Conservation (phyloP, 2,113 vertebrate genomes). For the Cyanoderma ruficeps region DNA sequence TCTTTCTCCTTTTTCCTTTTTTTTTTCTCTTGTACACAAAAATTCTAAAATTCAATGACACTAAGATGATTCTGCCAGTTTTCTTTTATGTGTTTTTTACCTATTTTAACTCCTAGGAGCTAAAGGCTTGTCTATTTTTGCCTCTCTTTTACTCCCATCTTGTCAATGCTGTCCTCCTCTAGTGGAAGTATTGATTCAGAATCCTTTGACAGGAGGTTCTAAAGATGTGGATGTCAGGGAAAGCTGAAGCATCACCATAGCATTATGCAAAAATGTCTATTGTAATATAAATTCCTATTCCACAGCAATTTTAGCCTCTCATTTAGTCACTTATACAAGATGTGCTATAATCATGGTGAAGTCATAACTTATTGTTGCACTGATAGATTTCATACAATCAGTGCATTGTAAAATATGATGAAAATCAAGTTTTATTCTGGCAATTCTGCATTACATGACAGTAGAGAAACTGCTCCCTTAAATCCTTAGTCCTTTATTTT, state of each 20-base stretch:
- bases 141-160: neutral
- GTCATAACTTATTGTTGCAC: constrained; percentile 25
- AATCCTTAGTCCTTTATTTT: neutral
- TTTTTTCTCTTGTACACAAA: neutral
- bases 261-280: constrained; percentile 59
- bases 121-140: neutral
- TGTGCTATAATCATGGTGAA: constrained; percentile 38
- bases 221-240: neutral
- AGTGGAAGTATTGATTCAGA: constrained; percentile 5
- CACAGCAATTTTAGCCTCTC: constrained; percentile 40
- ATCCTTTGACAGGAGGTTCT: constrained; percentile 19
- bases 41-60: neutral
- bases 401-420: constrained; percentile 35
- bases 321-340: constrained; percentile 54
- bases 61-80: neutral
- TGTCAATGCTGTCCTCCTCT: neutral
- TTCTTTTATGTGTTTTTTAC: neutral
- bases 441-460: constrained; percentile 35
- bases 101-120: neutral
- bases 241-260: constrained; percentile 22
- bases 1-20: neutral
- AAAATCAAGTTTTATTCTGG: constrained; percentile 58
- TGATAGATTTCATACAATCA: constrained; percentile 51
- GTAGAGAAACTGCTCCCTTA: constrained; percentile 20
- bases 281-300: constrained; percentile 54